These are phyloP conservation scores for Teinopalpus imperialis DNA, from an alignment of 2,888 invertebrate genomes.

Conservation along the genomic window DNA sequence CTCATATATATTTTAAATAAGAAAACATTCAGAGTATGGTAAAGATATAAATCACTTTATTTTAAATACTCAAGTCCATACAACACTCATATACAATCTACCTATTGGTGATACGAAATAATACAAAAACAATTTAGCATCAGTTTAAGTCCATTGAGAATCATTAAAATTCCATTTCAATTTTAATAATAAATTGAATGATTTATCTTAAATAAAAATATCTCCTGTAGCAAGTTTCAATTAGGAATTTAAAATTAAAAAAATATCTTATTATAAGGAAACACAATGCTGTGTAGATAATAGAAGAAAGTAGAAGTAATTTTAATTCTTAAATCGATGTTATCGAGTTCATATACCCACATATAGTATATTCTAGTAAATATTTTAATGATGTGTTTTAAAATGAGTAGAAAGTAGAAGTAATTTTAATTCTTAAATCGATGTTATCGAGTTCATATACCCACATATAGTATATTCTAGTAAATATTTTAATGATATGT, in stretches of 20 bases:
- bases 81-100: constrained; percentile 46
- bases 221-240: not conserved
- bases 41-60: constrained; percentile 58
- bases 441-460: constrained; percentile 69
- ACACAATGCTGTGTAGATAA: constrained; percentile 87
- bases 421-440: constrained; percentile 33
- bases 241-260: constrained; percentile 9
- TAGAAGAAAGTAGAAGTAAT: constrained; percentile 66
- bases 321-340: constrained; percentile 34
- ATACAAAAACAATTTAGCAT: constrained; percentile 4
- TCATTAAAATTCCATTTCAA: no score
- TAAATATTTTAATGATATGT: not conserved
- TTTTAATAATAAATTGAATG: no score
- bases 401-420: no score
- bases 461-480: constrained; percentile 43
- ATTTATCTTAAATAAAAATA: not conserved
- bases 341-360: constrained; percentile 76
- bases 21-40: no score
- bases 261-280: constrained; percentile 37
- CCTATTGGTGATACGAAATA: constrained; percentile 5
- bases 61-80: constrained; percentile 56
- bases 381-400: not conserved
- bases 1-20: no score
- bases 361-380: constrained; percentile 20
- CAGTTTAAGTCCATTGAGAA: not conserved